Base-by-base conservation (phyloP, 2,797 vertebrate species). In the Acanthurus lineatus region DNA sequence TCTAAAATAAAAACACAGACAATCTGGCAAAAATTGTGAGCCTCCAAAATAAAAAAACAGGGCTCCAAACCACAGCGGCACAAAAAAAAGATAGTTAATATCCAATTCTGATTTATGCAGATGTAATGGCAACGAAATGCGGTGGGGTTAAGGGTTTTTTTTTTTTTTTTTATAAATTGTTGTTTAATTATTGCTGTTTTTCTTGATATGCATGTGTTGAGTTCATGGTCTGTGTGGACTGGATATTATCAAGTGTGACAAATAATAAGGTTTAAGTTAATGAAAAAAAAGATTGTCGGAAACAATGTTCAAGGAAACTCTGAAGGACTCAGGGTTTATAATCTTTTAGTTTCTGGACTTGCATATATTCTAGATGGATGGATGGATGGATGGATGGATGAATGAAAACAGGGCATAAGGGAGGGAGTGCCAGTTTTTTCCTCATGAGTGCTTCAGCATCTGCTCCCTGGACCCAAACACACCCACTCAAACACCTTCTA, bases 371-470 rank as follows among this genome's bases (percentile, higher is more conserved):
- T 3, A 25, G 32, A 52, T 20, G 47, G 22, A 48, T 59, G 10
- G 9, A 67, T 57, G 35, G 32, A 61, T 78, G 65, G 49, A 69
- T 70, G 25, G 35, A 42, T 42, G 40, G 40, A 42, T 42, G 40
- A 10, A 42, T 42, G 40, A 69, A 48, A 54, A 69, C 28, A 81
- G 69, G 73, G 73, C 42, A 60, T 25, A 62, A 71, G 53, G 62
- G 45, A 58, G 62, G 56, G 60, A 73, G 73, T 54, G 76, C 22
- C 66, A 53, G 28, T 4, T 51, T 82, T 78, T 78, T 73, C 73
- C 68, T 51, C 76, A 56, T 22, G 58, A 77, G 54, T 79, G 77
- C 57, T 51, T 75, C 77, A 77, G 78, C 82, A 80, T 80, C 78
- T 83, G 76, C 77, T 84, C 48, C 63, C 42, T 51, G 42, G 64